Percentiles rank a stretch among this genome's conserved stretches.
Conservation (phyloP, 2,113 vertebrate genomes). For the Ploceus nigricollis region DNA sequence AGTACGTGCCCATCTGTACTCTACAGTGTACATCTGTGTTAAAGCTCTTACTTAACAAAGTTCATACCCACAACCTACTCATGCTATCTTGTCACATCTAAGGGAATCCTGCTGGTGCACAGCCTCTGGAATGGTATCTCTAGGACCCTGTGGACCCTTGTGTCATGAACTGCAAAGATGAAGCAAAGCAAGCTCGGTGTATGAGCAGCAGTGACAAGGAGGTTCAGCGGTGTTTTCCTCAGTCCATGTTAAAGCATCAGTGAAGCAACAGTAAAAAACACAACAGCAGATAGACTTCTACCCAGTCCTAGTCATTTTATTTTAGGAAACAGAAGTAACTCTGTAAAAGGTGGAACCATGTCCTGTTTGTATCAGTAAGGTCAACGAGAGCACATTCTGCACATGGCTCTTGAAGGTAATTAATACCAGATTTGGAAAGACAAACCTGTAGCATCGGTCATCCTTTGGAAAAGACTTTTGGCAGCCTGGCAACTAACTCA, state of each 20-base stretch:
- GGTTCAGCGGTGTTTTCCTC: not conserved
- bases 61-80: not conserved
- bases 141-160: not conserved
- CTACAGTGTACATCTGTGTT: not conserved
- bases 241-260: not conserved
- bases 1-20: not conserved
- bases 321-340: not conserved
- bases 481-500: not conserved
- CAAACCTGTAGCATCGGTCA: not conserved
- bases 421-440: not conserved
- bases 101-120: not conserved
- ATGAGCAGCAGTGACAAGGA: not conserved
- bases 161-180: not conserved
- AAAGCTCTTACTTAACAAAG: not conserved
- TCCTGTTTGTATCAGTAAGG: not conserved
- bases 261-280: not conserved
- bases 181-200: not conserved
- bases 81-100: accelerated
- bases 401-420: not conserved
- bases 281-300: not conserved
- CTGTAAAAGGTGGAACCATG: not conserved
- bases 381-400: not conserved
- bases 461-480: not conserved
- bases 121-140: not conserved
- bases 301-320: not conserved